A percentile compares a stretch with the other conserved stretches of the same genome.
phyloP scores from a whole-genome alignment of 2,888 invertebrate genomes.

The Microdon myrmicae region DNA sequence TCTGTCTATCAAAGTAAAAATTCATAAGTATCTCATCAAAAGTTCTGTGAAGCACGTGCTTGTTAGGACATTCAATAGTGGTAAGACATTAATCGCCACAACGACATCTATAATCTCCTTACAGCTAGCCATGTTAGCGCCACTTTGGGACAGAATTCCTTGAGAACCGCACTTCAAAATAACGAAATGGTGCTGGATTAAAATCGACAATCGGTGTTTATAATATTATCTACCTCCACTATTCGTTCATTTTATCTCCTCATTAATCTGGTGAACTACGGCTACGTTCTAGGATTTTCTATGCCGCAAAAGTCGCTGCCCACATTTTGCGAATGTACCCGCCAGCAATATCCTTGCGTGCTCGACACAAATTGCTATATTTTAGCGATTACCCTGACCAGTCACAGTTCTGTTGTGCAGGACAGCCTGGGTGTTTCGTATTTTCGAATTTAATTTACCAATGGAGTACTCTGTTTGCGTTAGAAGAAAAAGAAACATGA shows the following conservation, averaged over 20 bases:
- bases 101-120: constrained; percentile 44
- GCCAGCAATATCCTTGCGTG: constrained; percentile 42
- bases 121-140: constrained; percentile 9
- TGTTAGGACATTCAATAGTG: constrained; percentile 41
- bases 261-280: constrained; percentile 28
- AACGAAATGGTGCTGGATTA: constrained; percentile 9
- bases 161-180: constrained; percentile 12
- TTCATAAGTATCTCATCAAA: too few species aligned
- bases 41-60: constrained; percentile 4
- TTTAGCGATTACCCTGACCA: too few species aligned
- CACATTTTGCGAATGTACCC: constrained; percentile 8
- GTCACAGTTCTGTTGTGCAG: too few species aligned
- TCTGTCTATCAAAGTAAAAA: too few species aligned
- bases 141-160: neutral
- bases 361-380: constrained; percentile 25
- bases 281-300: constrained; percentile 33
- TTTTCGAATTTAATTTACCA: too few species aligned
- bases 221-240: neutral
- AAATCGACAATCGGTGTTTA: constrained; percentile 13
- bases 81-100: constrained; percentile 50
- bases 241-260: neutral
- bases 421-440: too few species aligned
- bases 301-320: constrained; percentile 18
- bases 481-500: too few species aligned
- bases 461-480: too few species aligned